Conservation (phyloP, 2,113 vertebrate genomes). For the Urocitellus parryii region DNA sequence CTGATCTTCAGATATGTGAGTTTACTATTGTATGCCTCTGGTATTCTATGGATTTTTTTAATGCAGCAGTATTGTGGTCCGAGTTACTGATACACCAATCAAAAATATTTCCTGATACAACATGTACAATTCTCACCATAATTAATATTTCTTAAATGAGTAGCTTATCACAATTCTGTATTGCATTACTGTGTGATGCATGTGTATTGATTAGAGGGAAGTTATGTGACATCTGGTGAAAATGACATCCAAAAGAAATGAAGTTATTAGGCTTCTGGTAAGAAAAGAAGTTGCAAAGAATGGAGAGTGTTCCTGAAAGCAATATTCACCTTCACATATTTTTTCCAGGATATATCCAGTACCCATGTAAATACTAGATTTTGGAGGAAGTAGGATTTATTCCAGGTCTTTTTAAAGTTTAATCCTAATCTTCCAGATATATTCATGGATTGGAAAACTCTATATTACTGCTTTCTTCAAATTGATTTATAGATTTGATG, state of each 20-base stretch:
- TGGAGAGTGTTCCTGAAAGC: not conserved
- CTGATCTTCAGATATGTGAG: not conserved
- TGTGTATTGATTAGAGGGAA: not conserved
- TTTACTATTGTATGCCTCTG: not conserved
- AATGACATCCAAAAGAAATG: not conserved
- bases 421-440: not conserved
- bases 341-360: not conserved
- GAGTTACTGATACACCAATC: not conserved
- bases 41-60: not conserved
- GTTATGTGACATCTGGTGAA: not conserved
- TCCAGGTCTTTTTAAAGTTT: not conserved
- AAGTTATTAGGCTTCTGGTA: not conserved
- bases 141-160: constrained; percentile 31
- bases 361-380: constrained; percentile 29
- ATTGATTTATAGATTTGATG: not conserved
- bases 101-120: not conserved
- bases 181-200: not conserved
- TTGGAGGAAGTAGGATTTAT: not conserved
- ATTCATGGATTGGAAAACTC: not conserved
- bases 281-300: not conserved
- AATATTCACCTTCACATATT: not conserved
- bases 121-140: not conserved
- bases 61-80: not conserved
- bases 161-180: constrained; percentile 14
- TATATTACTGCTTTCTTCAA: constrained; percentile 6